Percentiles rank a stretch among this genome's conserved stretches.
These are phyloP conservation scores for Caenorhabditis sp. DNA, from an alignment of 2,888 invertebrate genomes.

Conservation along the genomic window DNA sequence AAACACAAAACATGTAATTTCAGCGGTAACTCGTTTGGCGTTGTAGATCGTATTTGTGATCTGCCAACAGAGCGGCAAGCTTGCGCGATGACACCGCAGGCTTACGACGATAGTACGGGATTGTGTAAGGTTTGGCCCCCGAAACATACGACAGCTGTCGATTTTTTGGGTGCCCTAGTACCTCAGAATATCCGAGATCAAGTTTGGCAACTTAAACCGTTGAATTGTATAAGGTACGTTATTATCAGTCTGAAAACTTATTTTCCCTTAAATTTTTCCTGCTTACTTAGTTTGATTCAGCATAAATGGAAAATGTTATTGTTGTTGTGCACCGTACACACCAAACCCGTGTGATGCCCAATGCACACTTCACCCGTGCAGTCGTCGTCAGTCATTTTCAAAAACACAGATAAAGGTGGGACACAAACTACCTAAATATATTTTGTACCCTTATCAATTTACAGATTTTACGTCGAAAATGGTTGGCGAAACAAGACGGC, in stretches of 20 bases:
- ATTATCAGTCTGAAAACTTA: neutral
- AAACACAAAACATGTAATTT: slow-evolving; percentile 6
- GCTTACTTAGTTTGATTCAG: slow-evolving; percentile 25
- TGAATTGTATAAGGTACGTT: slow-evolving; percentile 61
- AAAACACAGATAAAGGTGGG: slow-evolving; percentile 47
- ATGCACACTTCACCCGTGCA: slow-evolving; percentile 56
- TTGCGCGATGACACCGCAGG: slow-evolving; percentile 65
- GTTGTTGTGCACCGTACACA: slow-evolving; percentile 65
- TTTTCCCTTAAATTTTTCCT: neutral
- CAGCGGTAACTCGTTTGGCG: slow-evolving; percentile 63
- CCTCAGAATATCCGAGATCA: slow-evolving; percentile 61
- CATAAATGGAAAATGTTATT: slow-evolving; percentile 62
- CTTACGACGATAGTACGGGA: slow-evolving; percentile 54
- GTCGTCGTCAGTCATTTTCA: slow-evolving; percentile 46
- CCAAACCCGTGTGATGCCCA: slow-evolving; percentile 65
- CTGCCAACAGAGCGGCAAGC: slow-evolving; percentile 65
- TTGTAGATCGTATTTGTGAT: slow-evolving; percentile 64
- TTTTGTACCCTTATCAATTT: neutral
- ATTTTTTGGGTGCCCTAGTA: slow-evolving; percentile 61
- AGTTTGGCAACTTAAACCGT: slow-evolving; percentile 61
- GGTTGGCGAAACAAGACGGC: slow-evolving; percentile 46
- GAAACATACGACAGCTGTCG: slow-evolving; percentile 50
- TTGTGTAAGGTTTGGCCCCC: slow-evolving; percentile 66
- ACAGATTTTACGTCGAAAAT: slow-evolving; percentile 48
- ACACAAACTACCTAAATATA: neutral